Evolutionary conservation across 2,113 vertebrate species (phyloP).

Genomic region (Sapajus apella): DNA sequence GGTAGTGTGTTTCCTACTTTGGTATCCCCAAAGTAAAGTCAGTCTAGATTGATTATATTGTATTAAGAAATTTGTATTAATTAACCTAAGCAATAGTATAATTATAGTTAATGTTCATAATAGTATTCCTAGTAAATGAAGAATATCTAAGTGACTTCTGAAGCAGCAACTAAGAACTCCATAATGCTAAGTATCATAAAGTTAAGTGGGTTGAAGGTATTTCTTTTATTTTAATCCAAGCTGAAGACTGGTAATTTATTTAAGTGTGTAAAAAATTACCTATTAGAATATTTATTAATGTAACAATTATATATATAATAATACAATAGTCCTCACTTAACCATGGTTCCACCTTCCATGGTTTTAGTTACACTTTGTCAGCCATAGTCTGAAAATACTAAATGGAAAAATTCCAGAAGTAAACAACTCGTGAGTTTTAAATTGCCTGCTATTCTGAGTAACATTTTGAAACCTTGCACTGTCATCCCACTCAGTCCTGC

Average conservation of each 20-base stretch:
- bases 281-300: neutral
- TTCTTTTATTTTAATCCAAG: neutral
- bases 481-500: neutral
- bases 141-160: neutral
- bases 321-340: neutral
- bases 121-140: neutral
- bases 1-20: neutral
- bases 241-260: neutral
- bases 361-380: neutral
- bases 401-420: neutral
- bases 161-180: neutral
- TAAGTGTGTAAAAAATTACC: neutral
- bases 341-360: neutral
- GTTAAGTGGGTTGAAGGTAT: neutral
- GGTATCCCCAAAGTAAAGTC: neutral
- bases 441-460: neutral
- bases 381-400: neutral
- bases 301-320: neutral
- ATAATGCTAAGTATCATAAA: conserved; percentile 1
- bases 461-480: neutral
- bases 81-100: neutral
- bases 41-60: neutral
- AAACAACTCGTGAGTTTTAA: neutral
- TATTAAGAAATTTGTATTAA: neutral
- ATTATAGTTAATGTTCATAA: neutral